Evolutionary conservation across 1,140 invertebrate genomes (phyloP).

Genomic region (Orius insidiosus): DNA sequence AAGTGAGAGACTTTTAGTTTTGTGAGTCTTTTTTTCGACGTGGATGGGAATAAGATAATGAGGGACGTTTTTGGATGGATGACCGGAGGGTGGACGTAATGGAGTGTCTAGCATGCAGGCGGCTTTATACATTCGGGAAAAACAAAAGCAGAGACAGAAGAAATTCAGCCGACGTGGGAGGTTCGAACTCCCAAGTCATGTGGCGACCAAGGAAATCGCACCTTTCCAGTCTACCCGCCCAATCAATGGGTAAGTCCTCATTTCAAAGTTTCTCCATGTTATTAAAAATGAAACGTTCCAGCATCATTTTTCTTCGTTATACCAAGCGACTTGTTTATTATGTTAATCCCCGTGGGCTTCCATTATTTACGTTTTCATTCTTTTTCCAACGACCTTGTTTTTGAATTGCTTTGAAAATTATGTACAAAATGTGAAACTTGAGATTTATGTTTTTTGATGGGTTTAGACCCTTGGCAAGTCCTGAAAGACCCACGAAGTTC

Average conservation of each 20-base stretch:
- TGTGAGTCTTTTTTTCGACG: not conserved
- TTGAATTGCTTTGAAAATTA: too few relatives aligned
- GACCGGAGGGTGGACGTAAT: slow-evolving; percentile 3
- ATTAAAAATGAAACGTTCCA: not conserved
- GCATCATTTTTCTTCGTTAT: not conserved
- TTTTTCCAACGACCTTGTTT: not conserved
- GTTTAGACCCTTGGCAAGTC: too few relatives aligned
- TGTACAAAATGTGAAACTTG: too few relatives aligned
- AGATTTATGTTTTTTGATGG: too few relatives aligned
- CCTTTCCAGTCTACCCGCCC: slow-evolving; percentile 67
- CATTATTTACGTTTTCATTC: not conserved
- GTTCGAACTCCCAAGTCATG: slow-evolving; percentile 63
- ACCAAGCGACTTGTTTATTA: not conserved
- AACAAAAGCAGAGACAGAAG: slow-evolving; percentile 62
- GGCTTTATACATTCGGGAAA: slow-evolving; percentile 72
- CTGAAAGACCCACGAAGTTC: too few relatives aligned
- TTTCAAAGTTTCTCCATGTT: not conserved
- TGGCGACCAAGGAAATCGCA: slow-evolving; percentile 64
- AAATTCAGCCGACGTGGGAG: slow-evolving; percentile 48
- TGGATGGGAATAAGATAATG: not conserved
- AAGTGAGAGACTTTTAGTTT: not conserved
- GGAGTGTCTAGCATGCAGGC: slow-evolving; percentile 46
- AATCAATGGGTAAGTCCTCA: slow-evolving; percentile 45
- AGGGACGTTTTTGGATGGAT: slow-evolving; percentile 4
- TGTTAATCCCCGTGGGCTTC: not conserved